Percentiles rank a stretch among this genome's conserved stretches.
These are phyloP conservation scores for Pagetopsis macropterus DNA, from an alignment of 2,797 vertebrate species.

Conservation along the genomic window DNA sequence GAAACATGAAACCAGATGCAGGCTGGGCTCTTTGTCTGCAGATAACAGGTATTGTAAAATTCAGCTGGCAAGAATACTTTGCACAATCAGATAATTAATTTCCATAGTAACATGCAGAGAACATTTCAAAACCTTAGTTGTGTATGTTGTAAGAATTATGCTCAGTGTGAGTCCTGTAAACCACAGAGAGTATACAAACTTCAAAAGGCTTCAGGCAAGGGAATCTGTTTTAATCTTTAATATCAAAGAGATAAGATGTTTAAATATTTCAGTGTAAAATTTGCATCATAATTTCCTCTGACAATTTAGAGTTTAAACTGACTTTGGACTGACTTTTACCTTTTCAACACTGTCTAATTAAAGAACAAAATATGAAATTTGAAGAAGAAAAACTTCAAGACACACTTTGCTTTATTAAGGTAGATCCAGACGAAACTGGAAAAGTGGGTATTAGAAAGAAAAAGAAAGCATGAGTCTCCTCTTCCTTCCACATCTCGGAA, in stretches of 20 bases:
- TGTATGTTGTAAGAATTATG: constrained; percentile 21
- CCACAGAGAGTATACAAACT: constrained; percentile 53
- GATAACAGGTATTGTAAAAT: constrained; percentile 56
- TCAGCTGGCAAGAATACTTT: constrained; percentile 42
- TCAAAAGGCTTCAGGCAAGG: constrained; percentile 48
- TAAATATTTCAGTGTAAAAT: constrained; percentile 59
- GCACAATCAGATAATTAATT: constrained; percentile 40
- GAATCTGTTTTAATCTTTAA: constrained; percentile 60
- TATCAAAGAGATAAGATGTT: constrained; percentile 60
- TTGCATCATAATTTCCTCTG: constrained; percentile 54
- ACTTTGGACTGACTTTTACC: constrained; percentile 28
- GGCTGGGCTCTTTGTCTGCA: constrained; percentile 63
- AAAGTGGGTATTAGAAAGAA: constrained; percentile 12
- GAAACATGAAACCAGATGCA: constrained; percentile 75
- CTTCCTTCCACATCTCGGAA: constrained; percentile 27
- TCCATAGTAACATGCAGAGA: constrained; percentile 24
- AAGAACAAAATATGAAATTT: constrained; percentile 38
- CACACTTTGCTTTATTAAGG: constrained; percentile 30
- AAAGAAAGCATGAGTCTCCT: constrained; percentile 12
- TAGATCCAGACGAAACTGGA: constrained; percentile 22
- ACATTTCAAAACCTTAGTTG: constrained; percentile 24
- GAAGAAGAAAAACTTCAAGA: constrained; percentile 17
- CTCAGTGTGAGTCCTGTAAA: constrained; percentile 31
- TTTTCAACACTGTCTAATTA: constrained; percentile 47
- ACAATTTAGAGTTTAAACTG: constrained; percentile 44